phyloP scores from a whole-genome alignment of 2,888 invertebrate genomes.

The Perizoma flavofasciatum region DNA sequence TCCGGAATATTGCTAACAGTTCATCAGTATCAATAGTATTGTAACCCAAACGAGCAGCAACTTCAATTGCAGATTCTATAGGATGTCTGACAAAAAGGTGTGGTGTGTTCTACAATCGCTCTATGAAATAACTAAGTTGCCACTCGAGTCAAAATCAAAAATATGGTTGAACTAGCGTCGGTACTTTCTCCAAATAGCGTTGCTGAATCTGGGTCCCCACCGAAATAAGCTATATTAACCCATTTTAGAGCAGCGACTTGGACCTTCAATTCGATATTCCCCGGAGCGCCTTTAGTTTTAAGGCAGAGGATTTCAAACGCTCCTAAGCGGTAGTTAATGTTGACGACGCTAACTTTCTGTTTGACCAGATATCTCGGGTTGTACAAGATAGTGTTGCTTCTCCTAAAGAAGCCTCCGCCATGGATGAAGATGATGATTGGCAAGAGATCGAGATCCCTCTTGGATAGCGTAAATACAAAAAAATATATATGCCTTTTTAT shows the following conservation, averaged over 20 bases:
- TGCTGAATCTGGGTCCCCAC: conserved; percentile 48
- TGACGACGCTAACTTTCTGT: conserved; percentile 48
- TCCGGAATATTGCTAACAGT: conserved; percentile 46
- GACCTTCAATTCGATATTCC: conserved; percentile 53
- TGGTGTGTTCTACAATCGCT: conserved; percentile 49
- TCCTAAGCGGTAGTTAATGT: conserved; percentile 51
- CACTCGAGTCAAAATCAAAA: conserved; percentile 46
- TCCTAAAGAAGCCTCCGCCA: conserved; percentile 47
- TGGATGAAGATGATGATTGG: conserved; percentile 40
- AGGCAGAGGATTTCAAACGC: conserved; percentile 51
- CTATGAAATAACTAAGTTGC: conserved; percentile 52
- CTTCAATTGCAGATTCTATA: conserved; percentile 36
- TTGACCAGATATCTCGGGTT: conserved; percentile 50
- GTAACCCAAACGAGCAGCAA: conserved; percentile 43
- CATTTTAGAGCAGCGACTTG: conserved; percentile 50
- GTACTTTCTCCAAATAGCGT: conserved; percentile 35
- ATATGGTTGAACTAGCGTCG: conserved; percentile 3
- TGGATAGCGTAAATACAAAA: conserved; percentile 11
- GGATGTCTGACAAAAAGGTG: conserved; percentile 43
- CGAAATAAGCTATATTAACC: conserved; percentile 52
- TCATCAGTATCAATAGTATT: conserved; percentile 43
- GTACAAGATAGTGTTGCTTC: conserved; percentile 45
- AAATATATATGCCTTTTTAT: no score
- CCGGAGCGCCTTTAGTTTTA: conserved; percentile 46
- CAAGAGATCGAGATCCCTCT: conserved; percentile 1